Percentiles rank a stretch among this genome's conserved stretches.
These are phyloP conservation scores for Neoscelio sp. DNA, from an alignment of 2,888 invertebrate species.

Conservation along the genomic window DNA sequence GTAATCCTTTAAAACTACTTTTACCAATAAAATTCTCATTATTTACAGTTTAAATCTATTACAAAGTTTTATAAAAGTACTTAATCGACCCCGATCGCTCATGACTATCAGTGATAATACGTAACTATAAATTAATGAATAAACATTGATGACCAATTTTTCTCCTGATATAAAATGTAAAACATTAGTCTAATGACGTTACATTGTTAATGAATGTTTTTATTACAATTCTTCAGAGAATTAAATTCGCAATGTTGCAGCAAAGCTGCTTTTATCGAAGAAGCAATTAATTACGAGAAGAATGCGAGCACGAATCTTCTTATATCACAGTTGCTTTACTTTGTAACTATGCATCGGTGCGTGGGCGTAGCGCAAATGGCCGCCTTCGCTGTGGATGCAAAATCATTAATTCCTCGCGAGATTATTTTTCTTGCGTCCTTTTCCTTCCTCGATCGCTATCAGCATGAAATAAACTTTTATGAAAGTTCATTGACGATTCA, in stretches of 20 bases:
- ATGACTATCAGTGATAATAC: too few species aligned
- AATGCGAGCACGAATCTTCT: conserved; percentile 75
- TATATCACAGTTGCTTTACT: conserved; percentile 76
- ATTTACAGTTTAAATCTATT: too few species aligned
- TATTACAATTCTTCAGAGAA: conserved; percentile 32
- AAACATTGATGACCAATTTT: too few species aligned
- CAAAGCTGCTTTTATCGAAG: conserved; percentile 71
- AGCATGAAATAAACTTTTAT: conserved; percentile 60
- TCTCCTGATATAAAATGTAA: too few species aligned
- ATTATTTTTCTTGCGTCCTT: conserved; percentile 65
- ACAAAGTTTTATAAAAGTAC: too few species aligned
- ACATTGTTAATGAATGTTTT: too few species aligned
- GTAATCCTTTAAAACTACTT: too few species aligned
- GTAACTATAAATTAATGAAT: too few species aligned
- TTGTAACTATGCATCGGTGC: conserved; percentile 73
- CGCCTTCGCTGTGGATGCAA: conserved; percentile 70
- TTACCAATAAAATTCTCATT: too few species aligned
- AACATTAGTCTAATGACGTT: too few species aligned
- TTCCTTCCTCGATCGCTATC: conserved; percentile 67
- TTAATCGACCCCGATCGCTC: too few species aligned
- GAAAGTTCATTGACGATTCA: conserved; percentile 69
- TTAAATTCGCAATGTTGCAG: conserved; percentile 40
- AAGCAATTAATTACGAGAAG: conserved; percentile 77
- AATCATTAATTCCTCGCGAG: conserved; percentile 75
- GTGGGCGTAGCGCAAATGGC: conserved; percentile 76